Conservation (phyloP, 2,797 vertebrate species). For the Acanthis flammea region DNA sequence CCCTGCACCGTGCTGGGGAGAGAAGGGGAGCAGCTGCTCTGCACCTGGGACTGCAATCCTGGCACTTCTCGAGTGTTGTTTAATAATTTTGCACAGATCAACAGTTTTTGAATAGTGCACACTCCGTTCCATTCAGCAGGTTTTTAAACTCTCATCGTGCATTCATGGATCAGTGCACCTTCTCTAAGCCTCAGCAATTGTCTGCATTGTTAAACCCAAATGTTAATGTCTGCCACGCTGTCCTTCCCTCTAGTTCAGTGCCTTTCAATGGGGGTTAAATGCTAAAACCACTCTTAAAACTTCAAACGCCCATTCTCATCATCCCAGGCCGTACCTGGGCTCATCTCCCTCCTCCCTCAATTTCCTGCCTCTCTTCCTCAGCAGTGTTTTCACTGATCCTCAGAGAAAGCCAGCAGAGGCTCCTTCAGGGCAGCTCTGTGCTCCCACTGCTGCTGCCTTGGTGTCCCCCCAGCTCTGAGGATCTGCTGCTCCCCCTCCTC, state of each 20-base stretch:
- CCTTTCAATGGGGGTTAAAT: slow-evolving; percentile 47
- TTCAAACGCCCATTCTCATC: not conserved
- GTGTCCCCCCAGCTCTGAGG: not conserved
- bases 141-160: slow-evolving; percentile 39
- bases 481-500: not conserved
- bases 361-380: not conserved
- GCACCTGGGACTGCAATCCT: slow-evolving; percentile 30
- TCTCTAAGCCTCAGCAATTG: slow-evolving; percentile 7
- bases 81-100: slow-evolving; percentile 50
- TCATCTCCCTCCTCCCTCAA: not conserved
- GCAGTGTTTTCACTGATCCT: not conserved
- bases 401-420: not conserved
- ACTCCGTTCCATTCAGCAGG: slow-evolving; percentile 42
- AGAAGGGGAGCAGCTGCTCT: slow-evolving; percentile 46
- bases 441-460: not conserved
- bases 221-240: slow-evolving; percentile 35
- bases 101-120: slow-evolving; percentile 26
- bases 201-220: slow-evolving; percentile 47
- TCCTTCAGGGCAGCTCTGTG: not conserved
- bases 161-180: slow-evolving; percentile 55
- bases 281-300: not conserved
- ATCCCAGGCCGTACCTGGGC: not conserved
- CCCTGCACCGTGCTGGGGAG: not conserved
- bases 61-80: slow-evolving; percentile 1
- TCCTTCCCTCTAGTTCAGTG: slow-evolving; percentile 50